Conservation (phyloP, 2,113 vertebrate genomes). For the Rynchops niger region DNA sequence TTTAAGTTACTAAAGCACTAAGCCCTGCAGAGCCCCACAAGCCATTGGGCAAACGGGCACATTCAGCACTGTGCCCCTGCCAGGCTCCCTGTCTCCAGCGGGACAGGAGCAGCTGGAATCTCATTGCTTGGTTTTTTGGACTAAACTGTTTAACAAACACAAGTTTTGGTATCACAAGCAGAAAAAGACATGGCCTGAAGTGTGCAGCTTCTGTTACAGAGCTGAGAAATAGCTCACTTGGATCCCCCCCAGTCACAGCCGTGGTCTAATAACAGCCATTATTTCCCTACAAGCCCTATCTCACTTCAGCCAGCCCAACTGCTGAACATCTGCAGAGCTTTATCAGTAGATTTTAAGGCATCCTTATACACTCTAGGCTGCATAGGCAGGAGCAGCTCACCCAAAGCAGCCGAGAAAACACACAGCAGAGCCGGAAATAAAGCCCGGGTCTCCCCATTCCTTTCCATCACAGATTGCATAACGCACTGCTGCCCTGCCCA, state of each 20-base stretch:
- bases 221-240: not conserved
- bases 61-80: not conserved
- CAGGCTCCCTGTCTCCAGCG: rapidly evolving
- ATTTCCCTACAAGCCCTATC: not conserved
- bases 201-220: not conserved
- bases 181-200: not conserved
- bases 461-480: slow-evolving; percentile 37
- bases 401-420: not conserved
- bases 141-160: not conserved
- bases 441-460: slow-evolving; percentile 3
- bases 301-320: not conserved
- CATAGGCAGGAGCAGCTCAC: not conserved
- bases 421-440: not conserved
- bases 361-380: not conserved
- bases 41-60: not conserved
- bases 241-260: not conserved
- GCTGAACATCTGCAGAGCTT: not conserved
- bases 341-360: not conserved
- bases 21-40: not conserved
- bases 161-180: not conserved
- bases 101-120: not conserved
- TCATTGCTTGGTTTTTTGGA: not conserved
- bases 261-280: not conserved
- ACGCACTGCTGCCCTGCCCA: not conserved
- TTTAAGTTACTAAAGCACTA: not conserved